Evolutionary conservation across 2,797 vertebrate species (phyloP), one percentile per base, ranked within the genome.

Genomic region (Astyanax mexicanus): DNA sequence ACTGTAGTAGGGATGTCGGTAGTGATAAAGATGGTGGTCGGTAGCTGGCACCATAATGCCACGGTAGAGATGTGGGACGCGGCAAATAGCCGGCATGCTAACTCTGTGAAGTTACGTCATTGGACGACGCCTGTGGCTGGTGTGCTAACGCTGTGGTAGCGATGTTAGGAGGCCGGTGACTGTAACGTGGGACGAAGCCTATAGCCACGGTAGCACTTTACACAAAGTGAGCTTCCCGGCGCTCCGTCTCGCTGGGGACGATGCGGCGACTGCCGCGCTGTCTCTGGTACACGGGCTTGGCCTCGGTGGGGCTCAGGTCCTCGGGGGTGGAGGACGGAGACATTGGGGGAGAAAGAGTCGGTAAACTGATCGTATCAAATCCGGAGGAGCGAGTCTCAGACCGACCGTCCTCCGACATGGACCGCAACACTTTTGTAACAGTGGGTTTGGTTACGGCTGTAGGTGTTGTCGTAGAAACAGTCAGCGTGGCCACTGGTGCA

Each of bases 141-240:
- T n/a, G n/a, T n/a, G n/a, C n/a, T n/a, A n/a, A n/a, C n/a, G n/a
- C n/a, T n/a, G n/a, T n/a, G n/a, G n/a, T n/a, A n/a, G n/a, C n/a
- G n/a, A n/a, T n/a, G n/a, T n/a, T n/a, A n/a, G n/a, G n/a, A n/a
- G n/a, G n/a, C n/a, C n/a, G n/a, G n/a, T n/a, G n/a, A n/a, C n/a
- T n/a, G 37, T 13, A 44, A 17, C 49, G 7, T 49, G n/a, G 2
- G 6, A n/a, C 45, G 15, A 3, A 8, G 23, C n/a, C n/a, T n/a
- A n/a, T n/a, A n/a, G 1, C 3, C 0, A 57, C 17, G 17, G 27
- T 13, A 32, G 35, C 32, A 51, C 12, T 89, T 94, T 93, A 99
- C 75, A 98, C 96, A 88, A 98, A 99, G 81, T 98, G 97, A 55
- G 96, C 96, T 87, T 97, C 95, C 84, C 96, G 93, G 82, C 96